Evolutionary conservation across 1,140 invertebrate species (phyloP).

Genomic region (Plutomurus gul): DNA sequence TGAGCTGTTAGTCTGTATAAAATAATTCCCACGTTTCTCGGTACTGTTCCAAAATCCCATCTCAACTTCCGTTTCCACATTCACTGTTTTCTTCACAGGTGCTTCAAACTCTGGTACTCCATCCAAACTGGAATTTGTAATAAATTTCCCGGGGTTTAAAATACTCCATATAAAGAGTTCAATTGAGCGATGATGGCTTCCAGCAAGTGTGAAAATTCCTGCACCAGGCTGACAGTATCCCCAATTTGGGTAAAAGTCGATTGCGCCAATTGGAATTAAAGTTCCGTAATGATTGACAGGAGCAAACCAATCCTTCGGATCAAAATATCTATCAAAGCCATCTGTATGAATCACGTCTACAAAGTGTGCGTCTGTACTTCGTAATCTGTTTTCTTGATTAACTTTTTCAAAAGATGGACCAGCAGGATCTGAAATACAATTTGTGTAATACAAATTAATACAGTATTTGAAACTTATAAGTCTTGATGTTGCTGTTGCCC

Average conservation of each 20-base stretch:
- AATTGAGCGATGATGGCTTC: conserved; percentile 39
- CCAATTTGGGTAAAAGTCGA: conserved; percentile 42
- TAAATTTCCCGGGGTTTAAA: conserved; percentile 29
- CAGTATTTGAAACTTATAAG: no score
- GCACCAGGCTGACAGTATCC: conserved; percentile 39
- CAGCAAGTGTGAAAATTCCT: conserved; percentile 32
- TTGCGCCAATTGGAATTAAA: conserved; percentile 30
- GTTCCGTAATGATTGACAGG: conserved; percentile 39
- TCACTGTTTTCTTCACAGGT: conserved; percentile 11
- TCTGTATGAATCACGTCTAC: conserved; percentile 44
- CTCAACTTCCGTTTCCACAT: conserved; percentile 3
- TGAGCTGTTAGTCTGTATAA: conserved; percentile 11
- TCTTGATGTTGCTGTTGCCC: no score
- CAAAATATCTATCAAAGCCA: conserved; percentile 32
- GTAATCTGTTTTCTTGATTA: conserved; percentile 35
- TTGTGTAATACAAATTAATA: no score
- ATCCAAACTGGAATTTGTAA: conserved; percentile 19
- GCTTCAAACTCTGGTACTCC: conserved; percentile 32
- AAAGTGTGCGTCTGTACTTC: conserved; percentile 22
- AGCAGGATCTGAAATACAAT: neutral
- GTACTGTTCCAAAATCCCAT: conserved; percentile 39
- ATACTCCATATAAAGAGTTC: conserved; percentile 41
- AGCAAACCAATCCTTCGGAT: conserved; percentile 26
- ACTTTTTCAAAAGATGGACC: conserved; percentile 41
- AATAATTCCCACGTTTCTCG: conserved; percentile 15